Conservation (phyloP, 2,113 vertebrate genomes). For the Dissostichus mawsoni region DNA sequence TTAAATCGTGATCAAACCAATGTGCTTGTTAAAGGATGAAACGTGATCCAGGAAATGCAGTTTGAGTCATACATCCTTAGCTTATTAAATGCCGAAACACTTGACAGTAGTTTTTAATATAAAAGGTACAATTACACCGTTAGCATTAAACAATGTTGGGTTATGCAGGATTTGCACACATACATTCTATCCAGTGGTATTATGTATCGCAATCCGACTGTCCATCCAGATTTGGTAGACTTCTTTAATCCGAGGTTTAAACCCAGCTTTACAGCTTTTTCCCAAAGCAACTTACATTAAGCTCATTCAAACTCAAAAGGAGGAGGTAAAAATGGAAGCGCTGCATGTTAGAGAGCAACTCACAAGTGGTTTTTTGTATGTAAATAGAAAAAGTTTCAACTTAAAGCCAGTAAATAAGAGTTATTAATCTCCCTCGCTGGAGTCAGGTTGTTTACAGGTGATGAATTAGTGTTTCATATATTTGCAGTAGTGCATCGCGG, state of each 20-base stretch:
- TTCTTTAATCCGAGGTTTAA: no score
- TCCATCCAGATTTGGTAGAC: no score
- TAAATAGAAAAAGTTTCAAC: no score
- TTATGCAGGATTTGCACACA: no score
- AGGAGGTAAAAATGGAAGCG: background rate
- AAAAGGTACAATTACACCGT: no score
- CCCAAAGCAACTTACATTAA: background rate
- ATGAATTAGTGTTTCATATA: slow-evolving; percentile 1
- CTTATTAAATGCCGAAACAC: background rate
- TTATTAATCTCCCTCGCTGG: background rate
- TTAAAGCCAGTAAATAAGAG: no score
- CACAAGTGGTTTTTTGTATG: background rate
- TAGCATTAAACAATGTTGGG: no score
- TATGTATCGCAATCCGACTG: no score
- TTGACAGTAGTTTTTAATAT: background rate
- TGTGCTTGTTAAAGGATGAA: background rate
- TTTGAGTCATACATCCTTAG: background rate
- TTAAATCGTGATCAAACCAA: background rate
- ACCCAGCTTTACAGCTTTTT: no score
- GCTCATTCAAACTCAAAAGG: background rate
- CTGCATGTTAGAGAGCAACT: background rate
- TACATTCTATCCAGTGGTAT: background rate
- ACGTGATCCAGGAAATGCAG: background rate
- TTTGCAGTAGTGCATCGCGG: background rate
- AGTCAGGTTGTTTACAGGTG: background rate